Evolutionary conservation across 64 coral and sea anemone species (phyloP).

Genomic region (Cladopsammia gracilis): DNA sequence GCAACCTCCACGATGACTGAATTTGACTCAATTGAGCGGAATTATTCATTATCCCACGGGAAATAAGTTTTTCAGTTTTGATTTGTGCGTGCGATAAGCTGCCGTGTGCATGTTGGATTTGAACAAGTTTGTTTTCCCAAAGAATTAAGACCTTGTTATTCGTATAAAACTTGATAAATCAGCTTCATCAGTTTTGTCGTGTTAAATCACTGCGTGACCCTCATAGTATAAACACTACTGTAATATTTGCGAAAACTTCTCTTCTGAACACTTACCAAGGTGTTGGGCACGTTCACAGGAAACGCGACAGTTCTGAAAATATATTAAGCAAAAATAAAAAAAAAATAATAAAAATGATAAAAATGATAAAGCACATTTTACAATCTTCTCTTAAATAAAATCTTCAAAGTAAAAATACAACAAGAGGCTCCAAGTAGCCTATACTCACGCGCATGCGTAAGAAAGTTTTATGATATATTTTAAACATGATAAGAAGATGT

Average conservation of each 20-base stretch:
- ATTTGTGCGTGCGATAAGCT: neutral
- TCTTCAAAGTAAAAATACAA: too few relatives aligned
- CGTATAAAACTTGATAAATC: neutral
- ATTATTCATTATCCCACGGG: neutral
- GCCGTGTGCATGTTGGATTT: neutral
- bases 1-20: neutral
- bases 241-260: constrained; percentile 26
- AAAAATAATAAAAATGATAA: too few relatives aligned
- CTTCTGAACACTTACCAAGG: constrained; percentile 4
- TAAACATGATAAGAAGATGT: too few relatives aligned
- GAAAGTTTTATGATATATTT: too few relatives aligned
- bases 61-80: constrained; percentile 3
- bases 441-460: too few relatives aligned
- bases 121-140: neutral
- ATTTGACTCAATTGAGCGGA: neutral
- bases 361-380: neutral
- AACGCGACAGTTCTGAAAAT: neutral
- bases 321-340: neutral
- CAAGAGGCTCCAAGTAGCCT: too few relatives aligned
- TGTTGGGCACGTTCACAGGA: neutral
- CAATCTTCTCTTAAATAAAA: neutral
- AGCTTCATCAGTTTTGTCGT: neutral
- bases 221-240: neutral
- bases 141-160: neutral
- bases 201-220: constrained; percentile 13